These are phyloP conservation scores for Alitta virens DNA, from an alignment of 2,888 invertebrate species.

Conservation along the genomic window DNA sequence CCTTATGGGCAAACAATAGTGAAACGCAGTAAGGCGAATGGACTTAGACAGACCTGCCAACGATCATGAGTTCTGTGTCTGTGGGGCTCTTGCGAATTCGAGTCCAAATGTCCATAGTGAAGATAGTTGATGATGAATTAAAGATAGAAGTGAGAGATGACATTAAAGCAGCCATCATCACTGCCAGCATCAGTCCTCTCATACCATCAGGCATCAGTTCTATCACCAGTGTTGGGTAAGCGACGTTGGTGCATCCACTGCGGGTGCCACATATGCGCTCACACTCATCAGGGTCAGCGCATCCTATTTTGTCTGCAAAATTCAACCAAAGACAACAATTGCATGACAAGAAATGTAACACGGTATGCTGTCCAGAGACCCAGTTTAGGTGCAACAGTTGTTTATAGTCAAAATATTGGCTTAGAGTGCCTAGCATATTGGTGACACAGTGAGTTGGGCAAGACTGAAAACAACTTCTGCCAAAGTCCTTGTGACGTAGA, in stretches of 20 bases:
- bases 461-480: too few species aligned
- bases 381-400: too few species aligned
- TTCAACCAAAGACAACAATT: background rate
- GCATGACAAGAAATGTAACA: too few species aligned
- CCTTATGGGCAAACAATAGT: too few species aligned
- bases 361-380: too few species aligned
- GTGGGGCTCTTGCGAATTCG: slow-evolving; percentile 42
- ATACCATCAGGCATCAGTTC: slow-evolving; percentile 32
- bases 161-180: slow-evolving; percentile 63
- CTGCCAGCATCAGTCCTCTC: slow-evolving; percentile 59
- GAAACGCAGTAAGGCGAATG: too few species aligned
- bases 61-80: slow-evolving; percentile 53
- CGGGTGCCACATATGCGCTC: slow-evolving; percentile 56
- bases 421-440: too few species aligned
- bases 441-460: too few species aligned
- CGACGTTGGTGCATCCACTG: slow-evolving; percentile 60
- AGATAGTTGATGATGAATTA: slow-evolving; percentile 62
- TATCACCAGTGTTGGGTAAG: slow-evolving; percentile 61
- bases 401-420: too few species aligned
- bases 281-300: slow-evolving; percentile 59
- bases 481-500: too few species aligned
- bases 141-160: slow-evolving; percentile 62
- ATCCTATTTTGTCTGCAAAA: slow-evolving; percentile 57
- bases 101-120: slow-evolving; percentile 62
- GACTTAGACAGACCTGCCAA: slow-evolving; percentile 50